Evolutionary conservation across 1,140 invertebrate genomes (phyloP).

Genomic region (Magallana ariakensis): DNA sequence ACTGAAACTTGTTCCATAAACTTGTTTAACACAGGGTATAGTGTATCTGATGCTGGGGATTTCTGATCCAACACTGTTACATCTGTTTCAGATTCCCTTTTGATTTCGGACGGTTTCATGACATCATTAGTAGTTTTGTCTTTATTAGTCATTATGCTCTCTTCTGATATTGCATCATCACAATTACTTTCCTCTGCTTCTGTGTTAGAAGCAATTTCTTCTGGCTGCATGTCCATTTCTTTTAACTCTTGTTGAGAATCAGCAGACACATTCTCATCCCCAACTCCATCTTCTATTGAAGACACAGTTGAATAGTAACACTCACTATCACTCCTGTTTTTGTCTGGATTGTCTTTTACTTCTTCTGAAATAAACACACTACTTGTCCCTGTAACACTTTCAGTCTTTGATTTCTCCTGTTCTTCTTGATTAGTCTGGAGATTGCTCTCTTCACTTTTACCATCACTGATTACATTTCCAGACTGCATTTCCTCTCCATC

Average conservation of each 20-base stretch:
- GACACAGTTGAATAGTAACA: background rate
- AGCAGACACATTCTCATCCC: background rate
- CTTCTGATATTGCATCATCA: background rate
- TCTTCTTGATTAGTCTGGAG: no score
- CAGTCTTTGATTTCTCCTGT: no score
- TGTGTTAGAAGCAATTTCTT: no score
- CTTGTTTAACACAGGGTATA: background rate
- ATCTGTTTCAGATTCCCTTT: background rate
- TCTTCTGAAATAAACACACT: background rate
- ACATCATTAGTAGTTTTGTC: background rate
- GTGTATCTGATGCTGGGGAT: background rate
- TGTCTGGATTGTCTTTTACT: background rate
- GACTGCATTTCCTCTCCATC: background rate
- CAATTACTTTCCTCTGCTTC: background rate
- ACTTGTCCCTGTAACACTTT: no score
- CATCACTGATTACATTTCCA: background rate
- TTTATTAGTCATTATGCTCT: background rate
- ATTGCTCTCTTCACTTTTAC: no score
- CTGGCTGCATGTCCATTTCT: background rate
- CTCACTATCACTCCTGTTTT: slow-evolving; percentile 9
- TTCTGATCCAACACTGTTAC: background rate
- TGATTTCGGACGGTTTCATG: background rate
- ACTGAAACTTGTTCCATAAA: background rate
- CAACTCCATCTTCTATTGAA: background rate
- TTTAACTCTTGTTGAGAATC: background rate